These are phyloP conservation scores for Beroe ovata DNA, from an alignment of 37 sponge, comb jelly and placozoan genomes.

Conservation along the genomic window DNA sequence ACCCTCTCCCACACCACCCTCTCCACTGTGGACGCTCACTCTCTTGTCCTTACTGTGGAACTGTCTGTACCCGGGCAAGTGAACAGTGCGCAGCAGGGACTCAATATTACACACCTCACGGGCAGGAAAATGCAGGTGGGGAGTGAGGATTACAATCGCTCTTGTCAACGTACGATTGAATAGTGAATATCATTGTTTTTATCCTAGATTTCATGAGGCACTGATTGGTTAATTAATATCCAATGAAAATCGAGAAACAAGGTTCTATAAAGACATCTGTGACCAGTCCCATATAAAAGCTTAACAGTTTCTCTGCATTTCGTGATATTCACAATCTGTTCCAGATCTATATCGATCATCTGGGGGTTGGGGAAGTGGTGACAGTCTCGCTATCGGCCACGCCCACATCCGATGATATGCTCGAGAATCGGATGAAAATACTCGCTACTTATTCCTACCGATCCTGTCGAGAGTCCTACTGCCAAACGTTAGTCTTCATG, in stretches of 20 bases:
- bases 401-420: conserved; percentile 35
- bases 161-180: too few species aligned
- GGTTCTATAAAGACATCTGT: too few species aligned
- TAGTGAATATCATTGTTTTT: too few species aligned
- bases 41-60: conserved; percentile 15
- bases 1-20: neutral
- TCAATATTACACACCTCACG: conserved; percentile 9
- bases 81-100: neutral
- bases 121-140: conserved; percentile 47
- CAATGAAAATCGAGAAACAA: too few species aligned
- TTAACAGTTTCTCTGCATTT: too few species aligned
- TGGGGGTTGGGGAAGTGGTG: conserved; percentile 31
- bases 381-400: neutral
- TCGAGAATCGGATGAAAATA: conserved; percentile 16
- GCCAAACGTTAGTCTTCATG: conserved; percentile 43
- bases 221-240: too few species aligned
- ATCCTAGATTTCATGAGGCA: too few species aligned
- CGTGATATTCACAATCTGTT: too few species aligned
- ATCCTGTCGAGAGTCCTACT: conserved; percentile 2
- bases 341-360: neutral
- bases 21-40: conserved; percentile 20
- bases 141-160: neutral
- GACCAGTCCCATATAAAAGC: too few species aligned
- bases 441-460: conserved; percentile 17
- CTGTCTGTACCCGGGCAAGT: conserved; percentile 28